Evolutionary conservation across 2,888 invertebrate species (phyloP).

Genomic region (Gryllus longicercus): DNA sequence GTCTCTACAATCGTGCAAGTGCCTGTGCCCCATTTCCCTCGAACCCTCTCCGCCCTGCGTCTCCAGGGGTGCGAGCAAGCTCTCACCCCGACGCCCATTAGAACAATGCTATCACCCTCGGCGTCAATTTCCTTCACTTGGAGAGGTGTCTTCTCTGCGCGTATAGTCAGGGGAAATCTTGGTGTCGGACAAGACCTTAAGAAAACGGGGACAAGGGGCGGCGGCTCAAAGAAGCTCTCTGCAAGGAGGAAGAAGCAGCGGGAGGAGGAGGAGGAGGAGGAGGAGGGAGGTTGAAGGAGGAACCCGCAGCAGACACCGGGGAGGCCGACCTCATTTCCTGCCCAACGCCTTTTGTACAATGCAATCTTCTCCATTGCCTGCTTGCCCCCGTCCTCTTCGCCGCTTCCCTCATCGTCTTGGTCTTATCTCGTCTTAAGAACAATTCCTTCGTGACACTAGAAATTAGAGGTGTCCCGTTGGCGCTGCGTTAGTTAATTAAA

Average conservation of each 20-base stretch:
- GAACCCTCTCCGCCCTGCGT: too few species aligned
- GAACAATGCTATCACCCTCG: conserved; percentile 11
- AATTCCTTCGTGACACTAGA: conserved; percentile 35
- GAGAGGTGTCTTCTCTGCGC: conserved; percentile 10
- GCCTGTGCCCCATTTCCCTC: too few species aligned
- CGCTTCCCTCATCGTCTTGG: conserved; percentile 1
- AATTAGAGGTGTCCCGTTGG: conserved; percentile 36
- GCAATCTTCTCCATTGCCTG: conserved; percentile 32
- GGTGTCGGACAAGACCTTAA: conserved; percentile 25
- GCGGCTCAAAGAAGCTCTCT: background rate
- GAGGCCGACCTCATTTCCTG: conserved; percentile 34
- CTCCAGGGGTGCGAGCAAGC: background rate
- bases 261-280: background rate
- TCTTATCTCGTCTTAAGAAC: conserved; percentile 35
- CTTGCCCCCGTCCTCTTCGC: background rate
- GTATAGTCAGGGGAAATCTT: conserved; percentile 12
- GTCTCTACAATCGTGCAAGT: too few species aligned
- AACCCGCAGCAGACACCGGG: background rate
- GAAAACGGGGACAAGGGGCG: conserved; percentile 22
- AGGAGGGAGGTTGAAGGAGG: background rate
- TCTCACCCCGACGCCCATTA: conserved; percentile 21
- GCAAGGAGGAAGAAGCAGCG: background rate
- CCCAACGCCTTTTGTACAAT: conserved; percentile 34
- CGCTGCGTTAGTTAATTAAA: conserved; percentile 18
- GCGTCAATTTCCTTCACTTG: conserved; percentile 23